These are phyloP conservation scores for Heterotilapia buettikoferi DNA, from an alignment of 2,113 vertebrate genomes.

Conservation along the genomic window DNA sequence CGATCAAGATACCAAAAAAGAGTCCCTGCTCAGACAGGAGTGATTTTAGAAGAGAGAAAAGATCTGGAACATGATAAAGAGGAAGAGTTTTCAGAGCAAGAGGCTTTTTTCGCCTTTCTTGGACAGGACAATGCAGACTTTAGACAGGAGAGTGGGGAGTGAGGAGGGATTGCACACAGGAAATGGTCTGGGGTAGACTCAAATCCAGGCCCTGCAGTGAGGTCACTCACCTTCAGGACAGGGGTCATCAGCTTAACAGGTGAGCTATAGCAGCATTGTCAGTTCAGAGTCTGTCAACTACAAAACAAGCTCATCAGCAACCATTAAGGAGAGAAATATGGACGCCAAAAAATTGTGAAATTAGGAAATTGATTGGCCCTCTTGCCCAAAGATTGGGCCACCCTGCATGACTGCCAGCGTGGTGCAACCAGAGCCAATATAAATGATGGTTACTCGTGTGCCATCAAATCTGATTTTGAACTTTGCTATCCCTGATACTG, in stretches of 20 bases:
- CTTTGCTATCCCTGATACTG: not conserved
- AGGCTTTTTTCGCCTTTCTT: not conserved
- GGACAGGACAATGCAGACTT: not conserved
- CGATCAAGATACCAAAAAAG: not conserved
- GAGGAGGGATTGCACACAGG: not conserved
- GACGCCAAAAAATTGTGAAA: not conserved
- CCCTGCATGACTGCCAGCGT: not conserved
- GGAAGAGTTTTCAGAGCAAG: not conserved
- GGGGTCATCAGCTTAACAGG: not conserved
- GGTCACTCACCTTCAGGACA: not conserved
- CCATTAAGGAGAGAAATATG: not conserved
- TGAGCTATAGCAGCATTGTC: not conserved
- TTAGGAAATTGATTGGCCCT: not conserved
- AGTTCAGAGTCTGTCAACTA: not conserved
- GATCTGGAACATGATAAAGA: not conserved
- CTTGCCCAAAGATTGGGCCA: not conserved
- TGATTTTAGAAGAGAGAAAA: not conserved
- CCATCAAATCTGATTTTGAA: not conserved
- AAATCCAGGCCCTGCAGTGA: not conserved
- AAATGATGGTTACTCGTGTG: not conserved
- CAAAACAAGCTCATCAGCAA: not conserved
- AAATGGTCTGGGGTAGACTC: not conserved
- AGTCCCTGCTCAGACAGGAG: not conserved
- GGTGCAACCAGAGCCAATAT: not conserved
- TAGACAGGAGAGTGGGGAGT: not conserved